phyloP scores from a whole-genome alignment of 2,888 invertebrate genomes.

The Slavum lentiscoides region DNA sequence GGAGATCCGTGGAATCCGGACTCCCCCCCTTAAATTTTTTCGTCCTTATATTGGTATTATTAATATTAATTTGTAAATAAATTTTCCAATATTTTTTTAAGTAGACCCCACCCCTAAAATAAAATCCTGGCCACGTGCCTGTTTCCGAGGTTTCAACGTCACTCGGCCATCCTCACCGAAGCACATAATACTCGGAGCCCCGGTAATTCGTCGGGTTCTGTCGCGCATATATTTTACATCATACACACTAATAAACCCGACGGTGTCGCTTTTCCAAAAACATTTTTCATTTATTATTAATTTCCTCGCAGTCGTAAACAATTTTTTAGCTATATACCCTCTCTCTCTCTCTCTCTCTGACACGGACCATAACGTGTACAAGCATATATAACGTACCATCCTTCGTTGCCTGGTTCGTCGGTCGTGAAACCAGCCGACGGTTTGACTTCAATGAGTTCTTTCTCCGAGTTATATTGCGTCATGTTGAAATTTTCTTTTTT shows the following conservation, averaged over 20 bases:
- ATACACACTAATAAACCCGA: slow-evolving; percentile 7
- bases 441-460: background rate
- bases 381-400: background rate
- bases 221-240: no score
- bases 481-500: slow-evolving; percentile 8
- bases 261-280: background rate
- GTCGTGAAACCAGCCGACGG: no score
- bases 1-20: no score
- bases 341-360: background rate
- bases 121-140: no score
- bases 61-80: no score
- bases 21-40: no score
- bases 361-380: no score
- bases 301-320: slow-evolving; percentile 9
- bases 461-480: slow-evolving; percentile 15
- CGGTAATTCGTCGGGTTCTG: slow-evolving; percentile 7
- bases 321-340: slow-evolving; percentile 13
- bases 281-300: slow-evolving; percentile 32
- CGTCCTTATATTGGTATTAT: no score
- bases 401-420: no score
- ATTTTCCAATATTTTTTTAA: no score
- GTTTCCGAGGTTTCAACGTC: background rate
- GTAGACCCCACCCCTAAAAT: no score
- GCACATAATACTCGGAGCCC: slow-evolving; percentile 5
- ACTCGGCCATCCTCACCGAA: background rate